Percentiles rank a stretch among this genome's conserved stretches.
Conservation (phyloP, 2,113 vertebrate genomes). For the Ia io region DNA sequence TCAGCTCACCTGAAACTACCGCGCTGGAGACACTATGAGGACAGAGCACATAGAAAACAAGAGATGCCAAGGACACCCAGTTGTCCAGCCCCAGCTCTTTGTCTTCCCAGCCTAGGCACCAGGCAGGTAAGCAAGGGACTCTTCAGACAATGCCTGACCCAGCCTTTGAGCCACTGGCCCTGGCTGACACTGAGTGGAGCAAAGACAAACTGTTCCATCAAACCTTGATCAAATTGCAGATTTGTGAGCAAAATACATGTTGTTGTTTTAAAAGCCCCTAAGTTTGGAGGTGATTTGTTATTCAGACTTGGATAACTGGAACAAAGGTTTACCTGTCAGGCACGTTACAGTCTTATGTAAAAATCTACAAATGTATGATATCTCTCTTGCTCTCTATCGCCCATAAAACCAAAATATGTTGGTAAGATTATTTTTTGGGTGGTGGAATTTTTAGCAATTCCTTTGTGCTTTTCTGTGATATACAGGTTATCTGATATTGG, state of each 20-base stretch:
- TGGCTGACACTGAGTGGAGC: background rate
- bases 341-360: background rate
- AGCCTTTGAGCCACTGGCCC: background rate
- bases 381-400: background rate
- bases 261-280: background rate
- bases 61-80: background rate
- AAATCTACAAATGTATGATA: background rate
- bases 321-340: background rate
- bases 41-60: background rate
- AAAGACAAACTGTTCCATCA: background rate
- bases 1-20: background rate
- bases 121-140: accelerated
- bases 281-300: background rate
- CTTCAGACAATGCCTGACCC: background rate
- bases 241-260: background rate
- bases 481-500: background rate
- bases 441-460: background rate
- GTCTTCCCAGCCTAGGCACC: background rate
- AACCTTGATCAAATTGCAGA: background rate
- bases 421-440: background rate
- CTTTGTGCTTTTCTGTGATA: background rate
- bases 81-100: background rate
- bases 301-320: background rate
- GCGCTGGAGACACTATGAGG: background rate
- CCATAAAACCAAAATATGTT: background rate